phyloP scores from a whole-genome alignment of 2,113 vertebrate genomes.

The Corythornis vintsioides region DNA sequence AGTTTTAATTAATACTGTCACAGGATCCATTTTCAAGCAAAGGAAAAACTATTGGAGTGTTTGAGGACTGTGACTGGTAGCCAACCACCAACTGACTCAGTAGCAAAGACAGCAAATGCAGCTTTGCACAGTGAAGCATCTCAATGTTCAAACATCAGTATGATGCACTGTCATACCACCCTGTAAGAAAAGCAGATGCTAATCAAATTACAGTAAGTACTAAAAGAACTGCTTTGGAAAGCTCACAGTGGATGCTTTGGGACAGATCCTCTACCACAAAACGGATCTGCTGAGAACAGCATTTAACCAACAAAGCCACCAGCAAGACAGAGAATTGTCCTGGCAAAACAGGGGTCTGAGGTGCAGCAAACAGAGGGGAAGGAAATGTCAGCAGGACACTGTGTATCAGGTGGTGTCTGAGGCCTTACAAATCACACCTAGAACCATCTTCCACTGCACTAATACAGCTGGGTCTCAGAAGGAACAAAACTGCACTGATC shows the following conservation, averaged over 20 bases:
- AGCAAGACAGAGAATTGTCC: not conserved
- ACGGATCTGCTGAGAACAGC: not conserved
- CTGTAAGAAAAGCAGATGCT: not conserved
- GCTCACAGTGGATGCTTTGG: not conserved
- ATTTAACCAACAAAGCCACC: not conserved
- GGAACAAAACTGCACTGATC: not conserved
- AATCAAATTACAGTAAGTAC: not conserved
- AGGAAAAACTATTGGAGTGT: not conserved
- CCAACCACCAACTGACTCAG: not conserved
- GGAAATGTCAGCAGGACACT: not conserved
- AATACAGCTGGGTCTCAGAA: not conserved
- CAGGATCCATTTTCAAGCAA: not conserved
- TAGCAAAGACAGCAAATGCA: not conserved
- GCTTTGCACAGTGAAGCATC: not conserved
- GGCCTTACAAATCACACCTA: not conserved
- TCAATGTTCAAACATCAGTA: not conserved
- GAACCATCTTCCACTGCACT: not conserved
- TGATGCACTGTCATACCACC: not conserved
- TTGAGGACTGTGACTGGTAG: not conserved
- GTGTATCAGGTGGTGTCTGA: not conserved
- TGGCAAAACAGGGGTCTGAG: not conserved
- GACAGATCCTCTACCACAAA: not conserved
- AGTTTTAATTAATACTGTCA: slow-evolving; percentile 40
- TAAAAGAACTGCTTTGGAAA: not conserved
- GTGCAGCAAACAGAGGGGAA: not conserved